phyloP scores from a whole-genome alignment of 2,888 invertebrate genomes.

The Atethmia centrago region DNA sequence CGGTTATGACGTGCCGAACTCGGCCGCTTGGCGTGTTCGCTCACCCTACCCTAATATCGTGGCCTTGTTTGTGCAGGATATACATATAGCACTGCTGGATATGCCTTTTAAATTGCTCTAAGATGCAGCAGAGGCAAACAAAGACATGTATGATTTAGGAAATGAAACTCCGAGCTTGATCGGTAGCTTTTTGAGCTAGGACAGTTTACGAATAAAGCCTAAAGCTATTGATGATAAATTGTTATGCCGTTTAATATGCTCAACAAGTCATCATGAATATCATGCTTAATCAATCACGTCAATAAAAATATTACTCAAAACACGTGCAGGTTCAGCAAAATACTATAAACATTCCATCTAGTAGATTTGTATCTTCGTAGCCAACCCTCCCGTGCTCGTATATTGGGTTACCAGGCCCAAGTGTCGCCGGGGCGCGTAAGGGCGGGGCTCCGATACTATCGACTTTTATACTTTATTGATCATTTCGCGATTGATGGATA shows the following conservation, averaged over 20 bases:
- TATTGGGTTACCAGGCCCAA: slow-evolving; percentile 88
- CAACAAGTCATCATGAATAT: not conserved
- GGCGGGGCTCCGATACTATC: slow-evolving; percentile 78
- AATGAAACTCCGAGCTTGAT: not conserved
- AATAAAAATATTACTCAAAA: slow-evolving; percentile 13
- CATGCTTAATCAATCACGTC: slow-evolving; percentile 2
- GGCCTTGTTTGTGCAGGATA: slow-evolving; percentile 32
- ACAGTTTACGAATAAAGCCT: not conserved
- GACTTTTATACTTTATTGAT: slow-evolving; percentile 80
- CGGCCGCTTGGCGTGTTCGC: slow-evolving; percentile 79
- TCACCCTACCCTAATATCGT: slow-evolving; percentile 50
- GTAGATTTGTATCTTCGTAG: slow-evolving; percentile 62
- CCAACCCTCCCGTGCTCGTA: slow-evolving; percentile 78
- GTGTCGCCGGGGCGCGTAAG: slow-evolving; percentile 75
- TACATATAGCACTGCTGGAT: slow-evolving; percentile 33
- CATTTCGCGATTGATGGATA: slow-evolving; percentile 71
- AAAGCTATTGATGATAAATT: not conserved
- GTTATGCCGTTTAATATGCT: not conserved
- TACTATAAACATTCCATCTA: slow-evolving; percentile 64
- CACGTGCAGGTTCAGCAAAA: slow-evolving; percentile 6
- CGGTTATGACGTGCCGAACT: slow-evolving; percentile 74
- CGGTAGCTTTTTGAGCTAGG: not conserved
- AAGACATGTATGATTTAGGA: not conserved
- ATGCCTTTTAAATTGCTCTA: slow-evolving; percentile 17
- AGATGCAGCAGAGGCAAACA: slow-evolving; percentile 5